Conservation (phyloP, 2,797 vertebrate genomes). For the Myotis findleyi region DNA sequence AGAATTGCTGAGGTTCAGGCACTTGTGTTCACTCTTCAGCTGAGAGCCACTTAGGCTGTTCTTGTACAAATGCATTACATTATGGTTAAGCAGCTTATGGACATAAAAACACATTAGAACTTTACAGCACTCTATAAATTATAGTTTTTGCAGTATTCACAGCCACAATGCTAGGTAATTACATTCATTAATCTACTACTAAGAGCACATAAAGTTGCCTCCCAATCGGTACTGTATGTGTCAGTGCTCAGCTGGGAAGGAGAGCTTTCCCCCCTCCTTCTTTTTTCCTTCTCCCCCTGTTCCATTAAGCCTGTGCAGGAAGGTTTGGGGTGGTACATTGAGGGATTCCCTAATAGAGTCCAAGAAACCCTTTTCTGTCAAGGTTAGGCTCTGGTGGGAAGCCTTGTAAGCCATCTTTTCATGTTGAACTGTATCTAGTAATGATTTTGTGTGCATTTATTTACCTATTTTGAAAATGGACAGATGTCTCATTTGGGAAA, state of each 20-base stretch:
- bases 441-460: neutral
- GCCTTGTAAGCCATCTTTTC: neutral
- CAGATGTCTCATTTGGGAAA: constrained; percentile 61
- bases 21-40: constrained; percentile 75
- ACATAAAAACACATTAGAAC: constrained; percentile 90
- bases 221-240: constrained; percentile 75
- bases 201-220: constrained; percentile 89
- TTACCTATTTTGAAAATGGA: constrained; percentile 44
- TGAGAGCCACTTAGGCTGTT: constrained; percentile 85
- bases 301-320: neutral
- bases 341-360: neutral
- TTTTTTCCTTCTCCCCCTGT: neutral
- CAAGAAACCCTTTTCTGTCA: constrained; percentile 24
- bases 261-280: neutral
- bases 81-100: constrained; percentile 90
- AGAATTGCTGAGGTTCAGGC: constrained; percentile 72
- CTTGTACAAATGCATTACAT: constrained; percentile 88
- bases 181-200: constrained; percentile 90
- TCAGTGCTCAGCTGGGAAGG: constrained; percentile 77
- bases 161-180: constrained; percentile 89
- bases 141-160: constrained; percentile 86
- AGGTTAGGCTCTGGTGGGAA: neutral
- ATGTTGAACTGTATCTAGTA: neutral
- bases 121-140: constrained; percentile 89
- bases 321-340: neutral